Base-by-base conservation (phyloP, 2,888 invertebrate species). In the Cerastis leucographa region DNA sequence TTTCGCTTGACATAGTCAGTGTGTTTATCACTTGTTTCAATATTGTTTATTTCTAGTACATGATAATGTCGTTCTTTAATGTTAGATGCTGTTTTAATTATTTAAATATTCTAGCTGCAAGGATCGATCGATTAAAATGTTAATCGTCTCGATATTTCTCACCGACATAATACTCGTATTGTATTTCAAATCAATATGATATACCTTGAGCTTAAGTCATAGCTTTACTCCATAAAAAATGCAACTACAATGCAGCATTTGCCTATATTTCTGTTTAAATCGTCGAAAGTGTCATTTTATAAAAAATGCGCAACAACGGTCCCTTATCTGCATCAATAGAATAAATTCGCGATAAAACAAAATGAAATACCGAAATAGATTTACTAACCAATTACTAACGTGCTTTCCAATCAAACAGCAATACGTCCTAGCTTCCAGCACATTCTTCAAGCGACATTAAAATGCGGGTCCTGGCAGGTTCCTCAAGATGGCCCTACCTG, bases 401-500 rank as follows among this genome's bases (percentile, higher is more conserved):
- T 80, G 77, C 79, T 74, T 42, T 79, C 85, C 80, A 87, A 86
- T 89, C 87, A 87, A 88, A 86, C 76, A 65, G 77, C 80, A 66
- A 79, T 83, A 82, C 69, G 68, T 85, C 78, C 70, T 85, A 78
- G 80, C 80, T 83, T 49, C 75, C 74, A 84, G 79, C 83, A 79
- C 86, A 88, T 88, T 88, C 76, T 81, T 88, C 82, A 87, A 80
- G 73, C 72, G 84, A 85, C 84, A 87, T 88, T 88, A 87, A 88
- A 88, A 88, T 88, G 88, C 89, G 89, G 88, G 89, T 73, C 76
- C 61, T 77, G 86, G 82, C 88, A 86, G 87, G 88, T 92, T 91
- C 90, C 83, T 88, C 89, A 87, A 89, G 87, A 81, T 84, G 87
- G 82, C 78, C 87, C 92, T 95, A 94, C 95, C 95, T 95, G 95